Conservation (phyloP, 2,888 invertebrate species). For the Halocaridina rubra region DNA sequence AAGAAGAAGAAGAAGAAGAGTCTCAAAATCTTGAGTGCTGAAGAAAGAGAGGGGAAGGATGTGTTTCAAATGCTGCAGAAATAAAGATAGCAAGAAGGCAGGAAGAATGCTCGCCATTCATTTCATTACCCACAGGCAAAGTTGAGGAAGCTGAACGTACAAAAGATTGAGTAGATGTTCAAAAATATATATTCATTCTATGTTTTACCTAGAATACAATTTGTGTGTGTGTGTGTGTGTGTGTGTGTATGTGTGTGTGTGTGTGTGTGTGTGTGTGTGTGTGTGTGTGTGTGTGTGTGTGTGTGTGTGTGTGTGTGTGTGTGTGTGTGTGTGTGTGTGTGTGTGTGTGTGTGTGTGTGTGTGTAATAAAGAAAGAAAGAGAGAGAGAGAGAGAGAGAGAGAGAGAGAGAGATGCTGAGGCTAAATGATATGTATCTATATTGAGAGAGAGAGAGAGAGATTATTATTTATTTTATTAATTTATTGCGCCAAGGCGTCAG, state of each 20-base stretch:
- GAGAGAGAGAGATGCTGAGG: background rate
- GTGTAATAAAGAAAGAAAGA: background rate
- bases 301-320: background rate
- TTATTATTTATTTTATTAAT: too few relatives aligned
- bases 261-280: background rate
- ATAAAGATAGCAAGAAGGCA: background rate
- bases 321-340: background rate
- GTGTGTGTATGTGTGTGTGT: too few relatives aligned
- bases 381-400: background rate
- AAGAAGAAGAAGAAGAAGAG: background rate
- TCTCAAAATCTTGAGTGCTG: background rate
- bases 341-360: conserved; percentile 25
- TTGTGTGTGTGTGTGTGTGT: too few relatives aligned
- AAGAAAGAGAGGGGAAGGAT: background rate
- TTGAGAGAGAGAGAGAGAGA: too few relatives aligned
- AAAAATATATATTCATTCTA: too few relatives aligned
- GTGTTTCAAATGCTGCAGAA: background rate
- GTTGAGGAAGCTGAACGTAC: too few relatives aligned
- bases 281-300: background rate
- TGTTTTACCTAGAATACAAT: too few relatives aligned
- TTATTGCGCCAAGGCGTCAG: too few relatives aligned
- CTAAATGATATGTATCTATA: too few relatives aligned
- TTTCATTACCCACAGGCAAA: too few relatives aligned
- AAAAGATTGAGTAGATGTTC: too few relatives aligned
- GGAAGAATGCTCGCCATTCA: too few relatives aligned